Evolutionary conservation across 2,888 invertebrate genomes (phyloP), one percentile per base, ranked within the genome.

Genomic region (Eilema caniola): DNA sequence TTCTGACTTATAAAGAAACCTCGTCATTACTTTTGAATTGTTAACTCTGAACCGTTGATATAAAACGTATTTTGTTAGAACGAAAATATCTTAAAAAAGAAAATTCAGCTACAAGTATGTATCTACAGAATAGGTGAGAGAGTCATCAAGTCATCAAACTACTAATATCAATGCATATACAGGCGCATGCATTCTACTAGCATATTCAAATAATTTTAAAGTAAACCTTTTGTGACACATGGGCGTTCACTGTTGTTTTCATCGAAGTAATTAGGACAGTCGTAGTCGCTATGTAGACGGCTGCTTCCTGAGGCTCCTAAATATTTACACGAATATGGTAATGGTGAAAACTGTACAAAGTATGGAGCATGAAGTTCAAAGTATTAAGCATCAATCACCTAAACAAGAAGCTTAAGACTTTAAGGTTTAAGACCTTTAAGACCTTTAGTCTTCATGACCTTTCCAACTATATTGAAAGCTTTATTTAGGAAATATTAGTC

Each of bases 201-300:
- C 61, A 68, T 41, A 62, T 24, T 11, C 25, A 70, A 28, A 60
- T 23, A 64, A 64, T 60, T 66, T 12, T 66, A 74, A 74, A 69
- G 67, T 80, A 76, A 75, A 84, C 79, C 83, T 81, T 82, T 77
- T 73, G 72, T 74, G 66, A 80, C 73, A 75, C 77, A 75, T 66
- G 72, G 71, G 66, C 79, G 73, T 33, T 66, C 69, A 84, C 96
- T 97, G 81, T 93, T 88, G 71, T 82, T 83, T 87, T 97, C 97
- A 86, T 97, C 97, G 20, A 96, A 96, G 72, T 92, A 89, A 91
- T 96, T 96, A 25, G 79, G 80, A 89, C 97, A 97, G 87, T 97
- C 96, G 61, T 82, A 83, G 57, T 87, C 87, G 83, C 96, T 92
- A 69, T 78, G 67, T 82, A 82, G 85, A 72, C 60, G 61, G 63